phyloP scores from a whole-genome alignment of 2,113 vertebrate species.

The Phycodurus eques region DNA sequence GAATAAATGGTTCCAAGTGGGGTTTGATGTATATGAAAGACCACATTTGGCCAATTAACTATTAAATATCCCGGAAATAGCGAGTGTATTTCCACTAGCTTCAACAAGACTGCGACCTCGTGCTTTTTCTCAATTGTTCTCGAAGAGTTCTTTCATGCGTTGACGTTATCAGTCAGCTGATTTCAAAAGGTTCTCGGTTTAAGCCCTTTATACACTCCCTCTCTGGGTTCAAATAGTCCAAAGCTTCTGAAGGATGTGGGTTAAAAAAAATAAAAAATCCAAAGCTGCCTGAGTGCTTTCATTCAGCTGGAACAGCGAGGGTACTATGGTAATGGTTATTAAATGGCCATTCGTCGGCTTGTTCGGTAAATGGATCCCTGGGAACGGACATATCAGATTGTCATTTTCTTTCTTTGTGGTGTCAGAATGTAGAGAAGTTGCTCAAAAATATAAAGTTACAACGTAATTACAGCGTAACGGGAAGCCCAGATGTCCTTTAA shows the following conservation, averaged over 20 bases:
- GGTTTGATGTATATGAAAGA: conserved; percentile 41
- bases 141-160: neutral
- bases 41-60: conserved; percentile 41
- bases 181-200: neutral
- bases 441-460: conserved; percentile 30
- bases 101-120: conserved; percentile 10
- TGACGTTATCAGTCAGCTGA: neutral
- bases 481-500: conserved; percentile 19
- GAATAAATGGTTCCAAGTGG: conserved; percentile 32
- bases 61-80: conserved; percentile 23
- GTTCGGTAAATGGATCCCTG: neutral
- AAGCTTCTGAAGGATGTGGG: conserved; percentile 14
- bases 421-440: conserved; percentile 27
- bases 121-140: conserved; percentile 9
- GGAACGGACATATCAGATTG: neutral
- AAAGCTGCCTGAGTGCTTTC: conserved; percentile 7
- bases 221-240: conserved; percentile 7
- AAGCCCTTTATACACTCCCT: neutral
- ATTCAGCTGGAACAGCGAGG: conserved; percentile 31
- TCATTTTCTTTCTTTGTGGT: neutral
- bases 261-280: conserved; percentile 1
- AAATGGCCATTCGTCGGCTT: conserved; percentile 43
- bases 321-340: conserved; percentile 48
- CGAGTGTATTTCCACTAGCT: conserved; percentile 16
- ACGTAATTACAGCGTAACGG: conserved; percentile 52